These are phyloP conservation scores for Crenuchus spilurus DNA, from an alignment of 2,797 vertebrate genomes.

Conservation along the genomic window DNA sequence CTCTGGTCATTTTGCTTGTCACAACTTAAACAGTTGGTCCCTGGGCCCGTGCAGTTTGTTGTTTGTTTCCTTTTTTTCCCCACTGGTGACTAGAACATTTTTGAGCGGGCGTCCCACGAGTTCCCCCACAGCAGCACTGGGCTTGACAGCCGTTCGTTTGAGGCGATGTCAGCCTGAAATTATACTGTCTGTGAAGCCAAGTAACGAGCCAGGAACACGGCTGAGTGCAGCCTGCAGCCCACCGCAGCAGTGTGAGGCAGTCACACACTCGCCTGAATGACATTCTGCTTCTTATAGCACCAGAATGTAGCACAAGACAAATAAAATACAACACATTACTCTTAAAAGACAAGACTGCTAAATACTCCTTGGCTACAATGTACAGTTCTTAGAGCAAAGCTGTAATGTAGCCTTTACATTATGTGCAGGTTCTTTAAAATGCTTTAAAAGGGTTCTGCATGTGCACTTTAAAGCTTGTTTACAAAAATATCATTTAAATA, in stretches of 20 bases:
- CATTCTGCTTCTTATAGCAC: constrained; percentile 1
- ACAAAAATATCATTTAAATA: too few relatives aligned
- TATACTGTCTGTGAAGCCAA: constrained; percentile 76
- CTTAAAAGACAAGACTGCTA: background rate
- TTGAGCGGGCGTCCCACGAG: constrained; percentile 73
- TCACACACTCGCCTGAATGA: constrained; percentile 56
- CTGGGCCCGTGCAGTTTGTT: constrained; percentile 63
- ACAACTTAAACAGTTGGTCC: constrained; percentile 73
- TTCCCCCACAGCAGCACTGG: constrained; percentile 60
- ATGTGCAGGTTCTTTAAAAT: too few relatives aligned
- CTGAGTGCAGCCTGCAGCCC: constrained; percentile 60
- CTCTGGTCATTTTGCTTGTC: constrained; percentile 71
- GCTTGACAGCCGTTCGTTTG: constrained; percentile 75
- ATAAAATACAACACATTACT: background rate
- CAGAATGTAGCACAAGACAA: background rate
- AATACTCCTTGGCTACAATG: background rate
- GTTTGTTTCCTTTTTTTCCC: constrained; percentile 58
- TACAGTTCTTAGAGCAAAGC: background rate
- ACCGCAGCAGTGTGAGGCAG: constrained; percentile 50
- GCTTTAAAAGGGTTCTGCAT: too few relatives aligned
- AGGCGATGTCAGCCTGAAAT: constrained; percentile 77
- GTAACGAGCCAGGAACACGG: constrained; percentile 73
- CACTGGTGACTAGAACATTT: constrained; percentile 70
- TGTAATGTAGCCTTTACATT: too few relatives aligned
- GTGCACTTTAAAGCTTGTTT: background rate